Base-by-base conservation (phyloP, 2,797 vertebrate genomes). In the Bothrops alternatus region DNA sequence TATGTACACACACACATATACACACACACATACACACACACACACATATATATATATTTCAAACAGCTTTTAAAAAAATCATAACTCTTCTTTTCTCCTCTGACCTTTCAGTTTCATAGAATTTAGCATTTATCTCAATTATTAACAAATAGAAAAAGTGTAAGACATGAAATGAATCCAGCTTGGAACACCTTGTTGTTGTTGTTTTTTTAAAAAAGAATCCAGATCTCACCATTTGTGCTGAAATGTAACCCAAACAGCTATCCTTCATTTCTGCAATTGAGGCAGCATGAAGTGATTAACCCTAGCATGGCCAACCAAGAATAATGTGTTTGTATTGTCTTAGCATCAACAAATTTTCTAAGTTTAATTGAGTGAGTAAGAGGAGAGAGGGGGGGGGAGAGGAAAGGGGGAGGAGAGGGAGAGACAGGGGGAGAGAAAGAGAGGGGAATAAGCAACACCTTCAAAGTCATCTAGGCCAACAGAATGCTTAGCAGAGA, bases 401-500 rank as follows among this genome's bases (percentile, higher is more conserved):
- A 42, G 47, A 2, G 26, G 28, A 42, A 32, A 42, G 47, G 0
- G 26, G 28, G 56, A 8, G 28, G 56, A 8, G 42, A 26, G 12
- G 92, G 90, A 92, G 92, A 90, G 5, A 8, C 89, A 92, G 93
- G 47, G n/a, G 3, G n/a, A 8, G 26, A 23, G n/a, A 8, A 18
- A 14, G n/a, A 25, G 18, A 85, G 88, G 86, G 90, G 90, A 90
- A 92, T 26, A 53, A 53, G 55, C 86, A 88, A 95, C 95, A 97
- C 97, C 97, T 97, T 96, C 94, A 95, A 96, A 97, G 97, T 97
- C 94, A 93, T 94, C 96, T 97, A 97, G 97, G 97, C 98, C 98
- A 98, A 97, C 95, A 95, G 96, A 97, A 97, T 97, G 95, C 97
- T 98, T 97, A 96, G 96, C 92, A 93, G 97, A 96, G 97, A 96